These are phyloP conservation scores for Megaptera novaeangliae DNA, from an alignment of 2,113 vertebrate species.

Conservation along the genomic window DNA sequence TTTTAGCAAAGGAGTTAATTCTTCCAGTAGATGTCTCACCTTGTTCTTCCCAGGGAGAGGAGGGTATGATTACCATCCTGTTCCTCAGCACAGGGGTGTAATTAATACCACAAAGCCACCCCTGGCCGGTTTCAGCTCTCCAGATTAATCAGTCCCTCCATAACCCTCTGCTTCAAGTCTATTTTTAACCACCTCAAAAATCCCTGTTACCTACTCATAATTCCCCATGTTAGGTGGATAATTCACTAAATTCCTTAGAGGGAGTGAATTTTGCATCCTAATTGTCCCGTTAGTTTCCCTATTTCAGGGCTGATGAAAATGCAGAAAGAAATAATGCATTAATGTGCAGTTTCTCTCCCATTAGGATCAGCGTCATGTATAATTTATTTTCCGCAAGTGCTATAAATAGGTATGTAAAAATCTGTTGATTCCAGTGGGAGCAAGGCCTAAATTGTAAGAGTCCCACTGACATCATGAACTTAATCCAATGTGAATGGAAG, in stretches of 20 bases:
- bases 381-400: conserved; percentile 71
- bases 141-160: not conserved
- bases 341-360: conserved; percentile 60
- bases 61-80: not conserved
- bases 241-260: conserved; percentile 59
- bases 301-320: conserved; percentile 71
- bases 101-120: not conserved
- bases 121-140: not conserved
- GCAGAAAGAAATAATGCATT: conserved; percentile 70
- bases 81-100: not conserved
- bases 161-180: conserved; percentile 16
- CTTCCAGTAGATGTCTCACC: not conserved
- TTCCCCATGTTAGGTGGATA: conserved; percentile 55
- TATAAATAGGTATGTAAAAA: conserved; percentile 70
- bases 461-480: conserved; percentile 71
- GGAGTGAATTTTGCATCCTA: conserved; percentile 67
- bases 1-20: not conserved
- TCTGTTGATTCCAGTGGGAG: conserved; percentile 62
- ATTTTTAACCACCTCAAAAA: conserved; percentile 63
- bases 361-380: conserved; percentile 60
- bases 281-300: conserved; percentile 59
- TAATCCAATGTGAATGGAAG: conserved; percentile 32
- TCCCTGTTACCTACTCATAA: conserved; percentile 49
- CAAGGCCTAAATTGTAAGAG: conserved; percentile 34
- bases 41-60: not conserved